Base-by-base conservation (phyloP, 2,797 vertebrate species). In the Dicrostonyx torquatus region DNA sequence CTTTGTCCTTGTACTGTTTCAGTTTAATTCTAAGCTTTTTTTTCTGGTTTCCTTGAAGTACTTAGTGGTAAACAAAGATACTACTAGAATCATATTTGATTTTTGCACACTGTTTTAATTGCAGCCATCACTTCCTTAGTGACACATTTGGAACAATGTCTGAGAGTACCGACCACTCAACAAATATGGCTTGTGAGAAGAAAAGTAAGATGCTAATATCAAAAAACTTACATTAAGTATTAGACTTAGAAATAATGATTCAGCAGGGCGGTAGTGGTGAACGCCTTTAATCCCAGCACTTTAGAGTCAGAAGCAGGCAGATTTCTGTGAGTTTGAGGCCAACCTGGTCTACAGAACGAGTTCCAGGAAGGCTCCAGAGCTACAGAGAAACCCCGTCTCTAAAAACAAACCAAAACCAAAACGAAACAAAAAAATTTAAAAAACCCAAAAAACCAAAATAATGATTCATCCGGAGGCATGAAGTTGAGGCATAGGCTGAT, bases 41-140 rank as follows among this genome's bases (percentile, higher is more conserved):
- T 93, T 96, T 93, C 72, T 82, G 7, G 2, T 83, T 87, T 87
- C 26, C 40, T 97, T 79, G 75, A 83, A 88, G 17, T 50, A 87
- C 17, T 87, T 75, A 68, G 29, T 64, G 34, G 26, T 58, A 84
- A 92, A 48, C 17, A 86, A 94, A 84, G 31, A 93, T 64, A 58
- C 18, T 53, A 48, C 29, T 62, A 62, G 40, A 96, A 73, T 55
- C 70, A 53, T 50, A 84, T 76, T 76, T 85, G 37, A 60, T 60
- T 94, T 62, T 64, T 18, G 17, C 17, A 5, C 17, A 26, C 29
- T 82, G n/a, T 22, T 6, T 94, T 93, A 80, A 34, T 13, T 76
- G n/a, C 8, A 87, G 29, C 31, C 77, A 48, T 70, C 55, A 72
- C 48, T 83, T 94, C 75, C 22, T 93, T 45, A n/a, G 29, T 89